Evolutionary conservation across 2,797 vertebrate species (phyloP).

Genomic region (Psittacula echo): DNA sequence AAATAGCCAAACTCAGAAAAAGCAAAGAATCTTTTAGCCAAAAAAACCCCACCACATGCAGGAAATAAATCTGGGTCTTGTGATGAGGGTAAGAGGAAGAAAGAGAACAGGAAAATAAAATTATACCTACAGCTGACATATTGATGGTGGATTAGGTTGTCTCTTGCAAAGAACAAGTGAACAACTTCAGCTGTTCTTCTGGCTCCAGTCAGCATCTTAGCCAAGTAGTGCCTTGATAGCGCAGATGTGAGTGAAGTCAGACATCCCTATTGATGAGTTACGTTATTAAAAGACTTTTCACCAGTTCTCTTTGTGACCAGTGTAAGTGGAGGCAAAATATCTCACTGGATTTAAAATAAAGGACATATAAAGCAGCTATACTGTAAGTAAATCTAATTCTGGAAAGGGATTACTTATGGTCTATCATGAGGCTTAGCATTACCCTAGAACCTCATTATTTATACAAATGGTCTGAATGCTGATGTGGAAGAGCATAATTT

Average conservation of each 20-base stretch:
- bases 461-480: constrained; percentile 5
- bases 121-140: not conserved
- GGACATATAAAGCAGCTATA: not conserved
- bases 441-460: constrained; percentile 24
- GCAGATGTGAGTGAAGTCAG: not conserved
- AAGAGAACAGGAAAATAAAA: not conserved
- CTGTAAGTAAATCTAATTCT: not conserved
- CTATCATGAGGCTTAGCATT: not conserved
- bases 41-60: not conserved
- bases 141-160: not conserved
- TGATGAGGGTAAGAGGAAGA: not conserved
- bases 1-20: not conserved
- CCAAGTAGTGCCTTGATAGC: not conserved
- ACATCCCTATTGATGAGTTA: not conserved
- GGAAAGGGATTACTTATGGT: not conserved
- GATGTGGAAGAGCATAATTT: constrained; percentile 6
- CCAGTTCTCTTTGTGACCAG: not conserved
- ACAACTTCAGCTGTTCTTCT: not conserved
- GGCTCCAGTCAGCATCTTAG: not conserved
- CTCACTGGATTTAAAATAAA: not conserved
- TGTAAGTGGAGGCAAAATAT: not conserved
- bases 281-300: not conserved
- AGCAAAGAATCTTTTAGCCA: not conserved
- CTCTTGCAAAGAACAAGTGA: not conserved
- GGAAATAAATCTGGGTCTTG: not conserved